Evolutionary conservation across 2,113 vertebrate genomes (phyloP), one percentile per base, ranked within the genome.

Genomic region (Protobothrops flavoviridis): DNA sequence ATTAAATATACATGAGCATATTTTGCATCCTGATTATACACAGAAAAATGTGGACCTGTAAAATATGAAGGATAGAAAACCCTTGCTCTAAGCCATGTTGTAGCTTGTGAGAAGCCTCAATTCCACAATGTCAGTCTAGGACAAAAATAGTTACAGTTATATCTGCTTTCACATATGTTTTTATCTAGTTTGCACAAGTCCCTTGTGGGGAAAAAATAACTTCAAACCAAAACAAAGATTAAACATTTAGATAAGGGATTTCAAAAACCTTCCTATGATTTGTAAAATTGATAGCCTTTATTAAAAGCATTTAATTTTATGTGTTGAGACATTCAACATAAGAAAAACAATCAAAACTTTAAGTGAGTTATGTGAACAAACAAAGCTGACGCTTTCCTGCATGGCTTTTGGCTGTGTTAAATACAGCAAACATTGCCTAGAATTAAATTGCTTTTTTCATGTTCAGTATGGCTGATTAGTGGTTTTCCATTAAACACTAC

Each of bases 171-270:
- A 81, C 8, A 33, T 85, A 26, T 92, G 43, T 15, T 6, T 95
- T 95, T 91, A 24, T 55, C 94, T 13, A 57, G 23, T 86, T 90
- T 52, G 85, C 61, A 92, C 15, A n/a, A 91, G 53, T 61, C 85
- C 45, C 21, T 33, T 93, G 90, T 93, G 93, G 33, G 94, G 90
- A 96, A 94, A 50, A 8, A 13, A 6, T 59, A 94, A 23, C 39
- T 95, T 95, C 92, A 94, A 69, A 95, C 92, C 64, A 69, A 91
- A 92, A 21, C 93, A 94, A 95, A 96, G 94, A 94, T 96, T 96
- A 88, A 0, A 0, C 93, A 96, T 93, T 50, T 57, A 91, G 95
- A 85, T 93, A 95, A 95, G 86, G 93, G 81, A 0, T 1, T 88
- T 92, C 29, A 55, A 92, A 95, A 94, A 91, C 92, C 95, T 95